These are phyloP conservation scores for Ceratosolen fusciceps DNA, from an alignment of 1,140 invertebrate species.

Conservation along the genomic window DNA sequence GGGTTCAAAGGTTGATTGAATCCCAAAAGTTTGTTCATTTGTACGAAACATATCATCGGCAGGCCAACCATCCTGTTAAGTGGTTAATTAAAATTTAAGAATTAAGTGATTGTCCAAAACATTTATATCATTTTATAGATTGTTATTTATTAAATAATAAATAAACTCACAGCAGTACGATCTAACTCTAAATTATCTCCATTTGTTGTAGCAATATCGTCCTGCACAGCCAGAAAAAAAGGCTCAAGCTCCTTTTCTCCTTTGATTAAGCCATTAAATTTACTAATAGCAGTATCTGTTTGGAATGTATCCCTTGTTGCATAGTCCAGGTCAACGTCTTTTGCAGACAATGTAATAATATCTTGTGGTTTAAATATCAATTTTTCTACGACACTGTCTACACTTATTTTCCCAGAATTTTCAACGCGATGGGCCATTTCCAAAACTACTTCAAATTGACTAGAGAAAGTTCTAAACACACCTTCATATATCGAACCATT, in stretches of 20 bases:
- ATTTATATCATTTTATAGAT: neutral
- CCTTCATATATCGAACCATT: slow-evolving; percentile 88
- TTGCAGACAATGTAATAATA: slow-evolving; percentile 83
- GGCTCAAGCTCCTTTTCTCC: slow-evolving; percentile 91
- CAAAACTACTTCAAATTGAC: slow-evolving; percentile 85
- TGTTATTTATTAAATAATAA: neutral
- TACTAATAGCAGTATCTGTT: slow-evolving; percentile 85
- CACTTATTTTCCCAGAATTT: slow-evolving; percentile 75
- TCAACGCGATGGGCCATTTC: slow-evolving; percentile 88
- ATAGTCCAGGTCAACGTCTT: slow-evolving; percentile 89
- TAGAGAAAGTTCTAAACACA: slow-evolving; percentile 88
- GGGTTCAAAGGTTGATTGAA: slow-evolving; percentile 89
- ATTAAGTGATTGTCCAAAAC: neutral
- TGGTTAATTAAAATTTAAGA: slow-evolving; percentile 49
- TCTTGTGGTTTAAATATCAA: slow-evolving; percentile 88
- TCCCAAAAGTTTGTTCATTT: slow-evolving; percentile 91
- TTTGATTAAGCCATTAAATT: slow-evolving; percentile 75
- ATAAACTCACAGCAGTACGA: slow-evolving; percentile 70
- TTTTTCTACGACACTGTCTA: slow-evolving; percentile 83
- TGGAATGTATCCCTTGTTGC: slow-evolving; percentile 87
- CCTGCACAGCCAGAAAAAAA: slow-evolving; percentile 74
- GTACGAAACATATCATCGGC: slow-evolving; percentile 94
- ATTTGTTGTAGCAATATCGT: slow-evolving; percentile 76
- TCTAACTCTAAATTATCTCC: slow-evolving; percentile 79
- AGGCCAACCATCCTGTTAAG: slow-evolving; percentile 95